Base-by-base conservation (phyloP, 2,888 invertebrate species). In the Cordilura impudica region DNA sequence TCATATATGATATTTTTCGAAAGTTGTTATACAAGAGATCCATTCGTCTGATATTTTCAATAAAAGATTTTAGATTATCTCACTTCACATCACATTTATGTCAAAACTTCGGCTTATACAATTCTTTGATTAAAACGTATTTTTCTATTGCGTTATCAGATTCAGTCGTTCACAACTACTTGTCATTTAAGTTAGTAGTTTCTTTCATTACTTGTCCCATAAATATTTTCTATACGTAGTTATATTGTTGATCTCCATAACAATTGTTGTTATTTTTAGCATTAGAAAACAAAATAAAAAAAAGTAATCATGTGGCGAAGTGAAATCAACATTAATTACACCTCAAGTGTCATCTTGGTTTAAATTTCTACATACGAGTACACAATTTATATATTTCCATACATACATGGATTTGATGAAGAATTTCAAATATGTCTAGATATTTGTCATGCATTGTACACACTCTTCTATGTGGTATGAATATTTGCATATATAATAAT, bases 401-500 rank as follows among this genome's bases (percentile, higher is more conserved):
- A n/a, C n/a, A n/a, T n/a, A n/a, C n/a, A n/a, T n/a, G n/a, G n/a
- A n/a, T n/a, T n/a, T 39, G 19, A 56, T 14, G 2, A 63, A 56
- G 63, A 43, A 31, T 43, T 51, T 53, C n/a, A 71, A 66, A 71
- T 31, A 61, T 67, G 47, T 60, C 16, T 19, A 63, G 43, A 67
- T 72, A 77, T 67, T 72, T 72, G 54, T 56, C 18, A 77, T 49
- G 61, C 72, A 18, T 77, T 56, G 39, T 71, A 61, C 19, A 3
- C 35, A 26, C 45, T 26, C 14, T 49, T 65, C 47, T 49, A 51
- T 60, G 58, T 29, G 73, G 31, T 21, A 31, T 60, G 60, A 31
- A 67, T 61, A 61, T 54, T 74, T 72, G 6, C 19, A 23, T n/a
- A 43, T 26, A 26, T 6, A 54, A 53, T 29, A 0, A 18, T 10